Base-by-base conservation (phyloP, 2,797 vertebrate species). In the Gorsachius magnificus region DNA sequence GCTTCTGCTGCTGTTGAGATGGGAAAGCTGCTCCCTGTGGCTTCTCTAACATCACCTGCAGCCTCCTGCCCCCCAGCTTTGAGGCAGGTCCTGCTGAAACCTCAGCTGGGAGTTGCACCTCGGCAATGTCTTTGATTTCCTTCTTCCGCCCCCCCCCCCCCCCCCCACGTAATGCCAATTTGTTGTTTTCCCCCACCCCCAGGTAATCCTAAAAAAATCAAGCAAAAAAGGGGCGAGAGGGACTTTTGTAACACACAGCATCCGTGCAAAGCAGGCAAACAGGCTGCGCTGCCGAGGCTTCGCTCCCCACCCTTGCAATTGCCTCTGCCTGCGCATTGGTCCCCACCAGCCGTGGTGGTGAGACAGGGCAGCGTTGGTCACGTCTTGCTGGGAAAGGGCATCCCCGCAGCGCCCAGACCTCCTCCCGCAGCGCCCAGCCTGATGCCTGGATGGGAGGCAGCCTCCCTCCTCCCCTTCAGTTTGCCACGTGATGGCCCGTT, bases 401-500 rank as follows among this genome's bases (percentile, higher is more conserved):
- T 38, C 26, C 51, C 46, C 2, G 2, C 17, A 25, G 56, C 2
- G 1, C 72, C 22, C 83, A n/a, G 60, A 10, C 16, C 63, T 92
- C 60, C 64, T 85, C 83, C 83, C 1, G 7, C 56, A 41, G 16
- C 74, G 35, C 7, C 0, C 29, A 54, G 56, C 2, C 3, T 4
- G 31, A 17, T 16, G 80, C 21, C 2, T 12, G 66, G 41, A 5
- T 4, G 43, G 8, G 0, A 14, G 50, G 26, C 24, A n/a, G 70
- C 46, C 38, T n/a, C 29, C 33, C 41, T 18, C 43, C 36, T 70
- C 33, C 76, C 35, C 43, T 76, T 21, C 4, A 7, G 13, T 57
- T 74, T 28, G 51, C 83, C 72, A 2, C 31, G 48, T 65, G 74
- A 51, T 0, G 0, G 36, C n/a, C 20, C 2, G 0, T 48, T 79